phyloP scores from a whole-genome alignment of 2,888 invertebrate species.

The Phyto melanocephala region DNA sequence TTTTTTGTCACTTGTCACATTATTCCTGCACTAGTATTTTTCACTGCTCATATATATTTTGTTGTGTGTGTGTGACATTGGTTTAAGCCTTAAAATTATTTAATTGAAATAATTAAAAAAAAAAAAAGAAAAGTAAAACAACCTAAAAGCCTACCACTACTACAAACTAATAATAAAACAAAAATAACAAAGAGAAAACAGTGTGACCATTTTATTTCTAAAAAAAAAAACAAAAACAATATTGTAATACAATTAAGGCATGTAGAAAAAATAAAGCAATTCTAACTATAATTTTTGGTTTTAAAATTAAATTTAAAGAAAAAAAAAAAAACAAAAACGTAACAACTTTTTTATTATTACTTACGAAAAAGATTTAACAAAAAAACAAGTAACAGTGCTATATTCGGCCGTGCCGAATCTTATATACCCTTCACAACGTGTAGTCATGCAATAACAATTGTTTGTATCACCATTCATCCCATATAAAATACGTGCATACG shows the following conservation, averaged over 20 bases:
- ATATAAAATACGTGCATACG: no score
- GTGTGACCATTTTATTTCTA: constrained; percentile 78
- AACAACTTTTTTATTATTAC: no score
- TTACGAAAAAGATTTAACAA: no score
- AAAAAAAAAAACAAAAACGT: constrained; percentile 50
- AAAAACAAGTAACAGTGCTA: no score
- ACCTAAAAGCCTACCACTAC: not conserved
- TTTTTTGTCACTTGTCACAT: constrained; percentile 47
- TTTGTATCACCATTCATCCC: no score
- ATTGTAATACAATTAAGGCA: constrained; percentile 43
- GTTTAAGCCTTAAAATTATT: constrained; percentile 60
- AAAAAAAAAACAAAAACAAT: not conserved
- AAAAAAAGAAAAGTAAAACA: not conserved
- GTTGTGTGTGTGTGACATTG: constrained; percentile 55
- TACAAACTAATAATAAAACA: constrained; percentile 14
- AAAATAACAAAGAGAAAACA: constrained; percentile 45
- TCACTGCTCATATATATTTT: constrained; percentile 47
- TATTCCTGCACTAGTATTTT: constrained; percentile 53
- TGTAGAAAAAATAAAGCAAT: constrained; percentile 12
- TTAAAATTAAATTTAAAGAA: constrained; percentile 29
- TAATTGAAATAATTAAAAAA: constrained; percentile 52
- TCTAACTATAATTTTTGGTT: constrained; percentile 14
- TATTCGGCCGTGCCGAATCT: no score
- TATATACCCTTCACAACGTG: no score
- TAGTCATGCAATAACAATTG: no score